Evolutionary conservation across 2,888 invertebrate genomes (phyloP), one percentile per base, ranked within the genome.

Genomic region (Allophyes oxyacanthae): DNA sequence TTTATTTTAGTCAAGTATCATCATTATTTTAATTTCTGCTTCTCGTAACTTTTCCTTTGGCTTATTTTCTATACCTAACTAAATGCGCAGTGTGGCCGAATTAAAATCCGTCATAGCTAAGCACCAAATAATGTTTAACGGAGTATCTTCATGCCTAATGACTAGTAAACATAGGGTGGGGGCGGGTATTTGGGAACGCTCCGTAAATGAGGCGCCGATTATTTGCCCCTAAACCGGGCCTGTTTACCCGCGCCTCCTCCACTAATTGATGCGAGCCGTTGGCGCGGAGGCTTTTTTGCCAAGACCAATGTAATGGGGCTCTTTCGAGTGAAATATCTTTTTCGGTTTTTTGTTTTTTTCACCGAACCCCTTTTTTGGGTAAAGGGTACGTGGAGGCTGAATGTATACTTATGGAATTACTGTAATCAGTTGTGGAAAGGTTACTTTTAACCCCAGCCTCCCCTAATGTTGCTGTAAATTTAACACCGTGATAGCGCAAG

Each of bases 301-400:
- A 88, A 88, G 88, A 88, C 86, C 84, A 74, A 75, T 82, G 80
- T 87, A 88, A 89, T 88, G 82, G 86, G 79, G 84, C 84, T 87
- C 75, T 87, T 85, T 73, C 74, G 82, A 85, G 86, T 89, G 86
- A 89, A 89, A 89, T 89, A 87, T 89, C 87, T 89, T 87, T 87
- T 84, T 82, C 77, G 81, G 82, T 75, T 82, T 74, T 83, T 80
- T 78, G 75, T 81, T 79, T 77, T 69, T 59, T 38, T 70, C n/a
- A n/a, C 51, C 56, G 25, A 59, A 46, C 61, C 75, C 77, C 68
- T 76, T 79, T 53, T 79, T 79, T 66, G 33, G 63, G 68, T 53
- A 61, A 62, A 68, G 64, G 68, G 71, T 64, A 63, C 46, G 71
- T 52, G 49, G 60, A 42, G 58, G 56, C 13, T 55, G 38, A 66